Base-by-base conservation (phyloP, 2,888 invertebrate species). In the Leistus spinibarbis region DNA sequence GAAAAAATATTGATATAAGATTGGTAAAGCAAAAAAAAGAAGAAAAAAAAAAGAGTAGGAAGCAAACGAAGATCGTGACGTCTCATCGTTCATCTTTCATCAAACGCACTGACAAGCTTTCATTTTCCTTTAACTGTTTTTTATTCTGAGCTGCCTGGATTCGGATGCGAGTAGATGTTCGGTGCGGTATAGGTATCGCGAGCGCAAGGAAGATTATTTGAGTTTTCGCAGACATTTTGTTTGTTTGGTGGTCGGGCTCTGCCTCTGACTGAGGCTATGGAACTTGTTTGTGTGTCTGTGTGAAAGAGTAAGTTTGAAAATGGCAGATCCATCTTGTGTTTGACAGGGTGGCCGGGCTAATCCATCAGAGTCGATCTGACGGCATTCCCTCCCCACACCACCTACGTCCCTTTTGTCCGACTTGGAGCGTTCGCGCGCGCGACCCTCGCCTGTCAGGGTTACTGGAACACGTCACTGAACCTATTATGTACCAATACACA, bases 381-480 rank as follows among this genome's bases (percentile, higher is more conserved):
- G 78, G 79, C 80, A 78, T 77, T 67, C 78, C 79, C 71, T 70
- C 73, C 67, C 80, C 76, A 76, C 72, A 73, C 77, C 76, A 79
- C 77, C 20, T 20, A 77, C 80, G 78, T 76, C 77, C 60, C 79
- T 82, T 81, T 82, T 84, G 82, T 84, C 84, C 82, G 83, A 82
- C 82, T 79, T 79, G 79, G 78, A 77, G 22, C 40, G 40, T 40
- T 40, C 40, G 40, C 40, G 40, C 64, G 81, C 82, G 81, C 82
- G 83, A 84, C 84, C 84, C 84, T 83, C 83, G 76, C 68, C 84
- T 83, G 85, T 84, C 85, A 85, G 85, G 85, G 86, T 86, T 86
- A 86, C 84, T 86, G 83, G 86, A 86, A 86, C 86, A 86, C 86
- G 85, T 85, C 86, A 85, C 84, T 85, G 86, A 85, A 86, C 85